phyloP scores from a whole-genome alignment of 2,797 vertebrate genomes.

The Syngnathus acus region DNA sequence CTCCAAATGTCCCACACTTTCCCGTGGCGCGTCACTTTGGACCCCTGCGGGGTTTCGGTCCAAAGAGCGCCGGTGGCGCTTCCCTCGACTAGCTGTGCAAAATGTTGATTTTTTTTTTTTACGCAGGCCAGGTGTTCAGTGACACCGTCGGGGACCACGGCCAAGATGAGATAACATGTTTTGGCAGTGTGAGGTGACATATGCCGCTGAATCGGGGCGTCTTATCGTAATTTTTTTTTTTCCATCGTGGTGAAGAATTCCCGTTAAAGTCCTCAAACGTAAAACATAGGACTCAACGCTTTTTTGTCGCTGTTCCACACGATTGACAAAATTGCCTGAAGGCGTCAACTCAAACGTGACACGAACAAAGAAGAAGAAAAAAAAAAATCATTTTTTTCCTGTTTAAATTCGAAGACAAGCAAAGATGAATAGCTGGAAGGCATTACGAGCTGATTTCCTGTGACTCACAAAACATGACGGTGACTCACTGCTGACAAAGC shows the following conservation, averaged over 20 bases:
- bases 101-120: conserved; percentile 27
- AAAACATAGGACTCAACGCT: not conserved
- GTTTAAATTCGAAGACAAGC: not conserved
- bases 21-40: conserved; percentile 35
- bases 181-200: not conserved
- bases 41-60: conserved; percentile 8
- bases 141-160: conserved; percentile 38
- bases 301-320: not conserved
- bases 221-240: not conserved
- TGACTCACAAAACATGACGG: conserved; percentile 9
- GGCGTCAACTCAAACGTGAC: not conserved
- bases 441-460: conserved; percentile 5
- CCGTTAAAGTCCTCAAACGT: not conserved
- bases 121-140: conserved; percentile 39
- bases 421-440: conserved; percentile 4
- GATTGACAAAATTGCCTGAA: conserved; percentile 5
- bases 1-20: conserved; percentile 39
- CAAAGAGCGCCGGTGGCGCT: not conserved
- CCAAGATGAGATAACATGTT: conserved; percentile 7
- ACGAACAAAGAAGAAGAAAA: not conserved
- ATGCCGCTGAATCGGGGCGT: not conserved
- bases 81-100: not conserved
- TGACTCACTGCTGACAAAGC: conserved; percentile 10
- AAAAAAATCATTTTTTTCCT: not conserved
- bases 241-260: not conserved